Conservation (phyloP, 2,113 vertebrate species). For the Podarcis muralis region DNA sequence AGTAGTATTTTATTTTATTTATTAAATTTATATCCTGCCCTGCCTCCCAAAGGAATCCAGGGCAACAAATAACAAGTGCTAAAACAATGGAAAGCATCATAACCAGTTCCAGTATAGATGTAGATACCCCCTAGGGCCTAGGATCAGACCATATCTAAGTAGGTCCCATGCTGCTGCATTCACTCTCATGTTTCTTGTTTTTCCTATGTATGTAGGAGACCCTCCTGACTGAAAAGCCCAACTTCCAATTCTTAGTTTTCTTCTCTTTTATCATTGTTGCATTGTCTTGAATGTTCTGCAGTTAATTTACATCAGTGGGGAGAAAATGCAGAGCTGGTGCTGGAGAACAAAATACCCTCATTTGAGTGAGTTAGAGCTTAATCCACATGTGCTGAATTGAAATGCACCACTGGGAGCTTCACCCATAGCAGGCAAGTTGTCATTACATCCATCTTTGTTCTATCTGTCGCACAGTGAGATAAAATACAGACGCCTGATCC, state of each 20-base stretch:
- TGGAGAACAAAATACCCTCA: not conserved
- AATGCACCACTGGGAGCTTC: not conserved
- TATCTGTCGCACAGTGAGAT: not conserved
- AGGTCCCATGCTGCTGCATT: not conserved
- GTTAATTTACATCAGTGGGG: not conserved
- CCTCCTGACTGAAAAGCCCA: not conserved
- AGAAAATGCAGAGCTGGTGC: not conserved
- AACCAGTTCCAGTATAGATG: not conserved
- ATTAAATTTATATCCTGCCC: no score
- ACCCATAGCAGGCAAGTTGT: not conserved
- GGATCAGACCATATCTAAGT: not conserved
- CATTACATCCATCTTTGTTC: conserved; percentile 4
- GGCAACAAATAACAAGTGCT: no score
- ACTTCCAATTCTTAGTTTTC: not conserved
- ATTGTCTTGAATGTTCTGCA: not conserved
- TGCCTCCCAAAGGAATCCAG: no score
- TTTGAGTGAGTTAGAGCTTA: not conserved
- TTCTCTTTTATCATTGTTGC: not conserved
- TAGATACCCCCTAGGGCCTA: not conserved
- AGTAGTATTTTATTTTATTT: not conserved
- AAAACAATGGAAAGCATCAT: no score
- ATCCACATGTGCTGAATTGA: not conserved
- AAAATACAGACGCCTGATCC: not conserved
- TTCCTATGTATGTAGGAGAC: not conserved
- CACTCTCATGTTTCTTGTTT: no score